Evolutionary conservation across 2,797 vertebrate species (phyloP).

Genomic region (Pseudochirops corinnae): DNA sequence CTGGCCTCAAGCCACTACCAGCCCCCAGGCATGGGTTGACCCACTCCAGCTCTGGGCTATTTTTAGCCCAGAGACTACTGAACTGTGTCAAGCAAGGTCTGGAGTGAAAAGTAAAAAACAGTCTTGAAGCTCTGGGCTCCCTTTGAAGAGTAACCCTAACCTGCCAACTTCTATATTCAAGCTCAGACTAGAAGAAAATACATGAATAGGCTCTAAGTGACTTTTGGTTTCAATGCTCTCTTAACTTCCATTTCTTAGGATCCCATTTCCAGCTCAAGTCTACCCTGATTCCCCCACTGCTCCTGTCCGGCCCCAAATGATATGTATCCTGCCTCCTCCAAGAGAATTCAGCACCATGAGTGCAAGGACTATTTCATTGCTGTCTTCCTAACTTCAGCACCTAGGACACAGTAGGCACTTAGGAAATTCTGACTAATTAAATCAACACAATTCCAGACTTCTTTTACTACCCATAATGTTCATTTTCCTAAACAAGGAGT

Average conservation of each 20-base stretch:
- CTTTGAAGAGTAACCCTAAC: conserved; percentile 6
- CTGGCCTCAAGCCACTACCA: neutral
- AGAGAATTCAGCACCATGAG: neutral
- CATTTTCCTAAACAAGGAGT: conserved; percentile 28
- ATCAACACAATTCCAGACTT: neutral
- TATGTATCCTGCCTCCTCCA: neutral
- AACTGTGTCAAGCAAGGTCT: conserved; percentile 18
- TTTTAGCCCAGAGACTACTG: neutral
- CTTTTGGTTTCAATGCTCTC: neutral
- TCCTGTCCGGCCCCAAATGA: neutral
- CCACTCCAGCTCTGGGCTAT: neutral
- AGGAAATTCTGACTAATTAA: neutral
- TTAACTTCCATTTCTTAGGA: neutral
- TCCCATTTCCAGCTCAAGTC: neutral
- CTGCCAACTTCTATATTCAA: conserved; percentile 6
- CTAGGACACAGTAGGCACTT: neutral
- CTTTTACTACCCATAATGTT: conserved; percentile 22
- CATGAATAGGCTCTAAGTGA: neutral
- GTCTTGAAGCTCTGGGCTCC: conserved; percentile 11
- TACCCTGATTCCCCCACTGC: neutral
- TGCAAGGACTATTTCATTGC: neutral
- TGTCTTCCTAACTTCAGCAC: neutral
- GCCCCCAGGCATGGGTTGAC: neutral
- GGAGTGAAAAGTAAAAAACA: conserved; percentile 6
- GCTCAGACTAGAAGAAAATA: conserved; percentile 1